Base-by-base conservation (phyloP, 2,797 vertebrate genomes). In the Sciurus vulgaris region DNA sequence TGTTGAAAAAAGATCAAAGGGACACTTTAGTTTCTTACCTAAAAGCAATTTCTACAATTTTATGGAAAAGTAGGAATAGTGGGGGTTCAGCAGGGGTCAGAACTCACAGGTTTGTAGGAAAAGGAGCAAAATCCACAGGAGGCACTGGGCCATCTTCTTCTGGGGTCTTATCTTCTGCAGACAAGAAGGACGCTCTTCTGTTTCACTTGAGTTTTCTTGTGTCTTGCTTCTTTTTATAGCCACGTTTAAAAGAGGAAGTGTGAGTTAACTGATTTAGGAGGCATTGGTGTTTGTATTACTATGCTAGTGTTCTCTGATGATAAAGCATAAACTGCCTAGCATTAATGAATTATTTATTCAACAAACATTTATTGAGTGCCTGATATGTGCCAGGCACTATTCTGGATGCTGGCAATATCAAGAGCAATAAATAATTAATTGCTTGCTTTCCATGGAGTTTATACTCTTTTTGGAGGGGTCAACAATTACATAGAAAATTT, bases 31-130 rank as follows among this genome's bases (percentile, higher is more conserved):
- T 51, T 3, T 67, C 13, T 92, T 77, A 70, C 9, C 54, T 41
- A 38, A 77, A 7, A 11, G 2, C 5, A 79, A 41, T 82, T 83
- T 79, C 82, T 96, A 61, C 89, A 56, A 77, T 20, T 49, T 92
- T 74, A 74, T 4, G 73, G 33, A 33, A 86, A 82, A 65, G 8
- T 5, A 88, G 35, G 51, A 38, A 18, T 9, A 8, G 11, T 65
- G 11, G 6, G 7, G 76, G 35, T 41, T 54, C 7, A 72, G 35
- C 28, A 93, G 93, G 15, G 47, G 24, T 82, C 30, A 94, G 76
- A 88, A 97, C 97, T 97, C 89, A 97, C 97, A 93, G 49, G 85
- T 94, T 93, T 94, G 94, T 61, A 97, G 93, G 59, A 59, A 95
- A 35, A 97, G 86, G 51, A 97, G n/a, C 33, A 86, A 65, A 82